phyloP scores from a whole-genome alignment of 2,888 invertebrate genomes.

The Linnaemya tessellans region DNA sequence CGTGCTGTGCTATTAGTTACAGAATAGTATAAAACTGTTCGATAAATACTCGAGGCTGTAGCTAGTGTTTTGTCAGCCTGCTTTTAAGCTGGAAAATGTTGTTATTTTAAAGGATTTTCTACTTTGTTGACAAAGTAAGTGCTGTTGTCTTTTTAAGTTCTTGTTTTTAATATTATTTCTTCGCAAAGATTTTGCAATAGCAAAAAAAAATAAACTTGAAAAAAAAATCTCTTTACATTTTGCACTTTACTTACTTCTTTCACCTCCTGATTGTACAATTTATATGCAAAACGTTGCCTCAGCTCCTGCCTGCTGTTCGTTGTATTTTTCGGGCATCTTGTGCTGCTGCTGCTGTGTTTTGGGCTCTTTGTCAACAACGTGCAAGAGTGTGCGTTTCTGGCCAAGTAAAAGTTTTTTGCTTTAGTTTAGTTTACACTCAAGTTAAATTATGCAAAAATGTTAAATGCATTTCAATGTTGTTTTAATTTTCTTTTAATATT shows the following conservation, averaged over 20 bases:
- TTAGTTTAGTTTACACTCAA: constrained; percentile 54
- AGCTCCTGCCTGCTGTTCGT: constrained; percentile 4
- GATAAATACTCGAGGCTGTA: constrained; percentile 1
- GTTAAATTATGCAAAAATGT: constrained; percentile 77
- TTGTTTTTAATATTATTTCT: constrained; percentile 26
- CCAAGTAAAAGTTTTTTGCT: constrained; percentile 43
- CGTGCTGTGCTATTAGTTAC: not conserved
- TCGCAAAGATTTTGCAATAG: not conserved
- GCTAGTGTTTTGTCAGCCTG: constrained; percentile 42
- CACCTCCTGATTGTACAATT: constrained; percentile 64
- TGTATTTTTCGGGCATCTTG: constrained; percentile 5
- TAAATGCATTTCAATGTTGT: constrained; percentile 81
- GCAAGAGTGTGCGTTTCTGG: constrained; percentile 5
- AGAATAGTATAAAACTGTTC: not conserved
- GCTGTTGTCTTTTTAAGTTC: constrained; percentile 60
- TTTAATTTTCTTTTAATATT: constrained; percentile 74
- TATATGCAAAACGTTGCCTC: constrained; percentile 55
- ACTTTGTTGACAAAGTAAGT: constrained; percentile 78
- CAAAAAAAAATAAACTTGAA: not conserved
- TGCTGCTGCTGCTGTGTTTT: not conserved
- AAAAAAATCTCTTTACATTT: constrained; percentile 6
- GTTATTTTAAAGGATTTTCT: constrained; percentile 82
- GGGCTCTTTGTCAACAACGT: not conserved
- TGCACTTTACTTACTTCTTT: constrained; percentile 58
- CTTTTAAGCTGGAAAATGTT: constrained; percentile 75